Conservation (phyloP, 2,797 vertebrate species). For the Molossus molossus region DNA sequence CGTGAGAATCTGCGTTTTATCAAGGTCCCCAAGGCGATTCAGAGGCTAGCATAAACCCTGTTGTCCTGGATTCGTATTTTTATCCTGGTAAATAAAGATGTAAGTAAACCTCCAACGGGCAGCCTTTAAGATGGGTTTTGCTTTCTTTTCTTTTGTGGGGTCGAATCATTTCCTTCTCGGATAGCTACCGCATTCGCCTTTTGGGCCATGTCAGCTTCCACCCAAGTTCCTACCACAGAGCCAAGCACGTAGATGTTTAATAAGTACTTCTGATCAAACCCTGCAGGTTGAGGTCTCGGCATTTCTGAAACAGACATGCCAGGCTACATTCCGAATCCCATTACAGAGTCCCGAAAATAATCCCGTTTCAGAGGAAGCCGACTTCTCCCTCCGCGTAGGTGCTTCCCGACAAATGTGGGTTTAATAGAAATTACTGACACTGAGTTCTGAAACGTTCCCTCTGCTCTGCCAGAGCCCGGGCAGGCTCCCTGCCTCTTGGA, state of each 20-base stretch:
- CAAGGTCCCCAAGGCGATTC: background rate
- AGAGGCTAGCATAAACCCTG: background rate
- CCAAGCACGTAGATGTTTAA: background rate
- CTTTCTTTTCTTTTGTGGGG: background rate
- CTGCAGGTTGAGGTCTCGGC: background rate
- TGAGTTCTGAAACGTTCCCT: background rate
- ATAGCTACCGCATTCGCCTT: background rate
- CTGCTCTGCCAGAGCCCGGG: background rate
- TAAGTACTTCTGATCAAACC: background rate
- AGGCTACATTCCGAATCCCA: background rate
- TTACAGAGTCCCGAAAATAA: background rate
- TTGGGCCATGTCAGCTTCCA: background rate
- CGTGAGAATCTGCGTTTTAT: background rate
- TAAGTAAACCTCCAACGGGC: background rate
- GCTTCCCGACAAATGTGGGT: background rate
- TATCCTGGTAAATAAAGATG: constrained; percentile 10
- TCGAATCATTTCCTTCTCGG: background rate
- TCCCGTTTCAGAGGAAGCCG: background rate
- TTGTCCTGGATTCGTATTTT: background rate
- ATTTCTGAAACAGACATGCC: constrained; percentile 17
- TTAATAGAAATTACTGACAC: background rate
- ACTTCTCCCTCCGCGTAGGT: background rate
- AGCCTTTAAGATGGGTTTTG: background rate
- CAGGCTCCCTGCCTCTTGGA: background rate
- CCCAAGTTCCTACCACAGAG: background rate